These are phyloP conservation scores for Metalampra italica DNA, from an alignment of 2,888 invertebrate species.

Conservation along the genomic window DNA sequence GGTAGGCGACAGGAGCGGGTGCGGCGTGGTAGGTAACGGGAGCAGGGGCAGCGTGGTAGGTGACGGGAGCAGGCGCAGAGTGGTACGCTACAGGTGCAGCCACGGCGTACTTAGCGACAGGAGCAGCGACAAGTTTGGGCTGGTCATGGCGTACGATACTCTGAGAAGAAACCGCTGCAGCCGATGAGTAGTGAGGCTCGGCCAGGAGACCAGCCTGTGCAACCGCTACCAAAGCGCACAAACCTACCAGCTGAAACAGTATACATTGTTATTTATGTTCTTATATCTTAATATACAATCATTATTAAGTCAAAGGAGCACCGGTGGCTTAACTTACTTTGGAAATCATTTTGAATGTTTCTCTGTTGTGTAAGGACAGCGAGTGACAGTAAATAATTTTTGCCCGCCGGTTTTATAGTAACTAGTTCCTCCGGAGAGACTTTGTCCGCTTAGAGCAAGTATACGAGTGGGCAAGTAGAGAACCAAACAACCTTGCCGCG, in stretches of 20 bases:
- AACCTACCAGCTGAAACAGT: slow-evolving; percentile 37
- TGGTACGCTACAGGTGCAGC: slow-evolving; percentile 28
- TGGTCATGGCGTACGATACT: slow-evolving; percentile 57
- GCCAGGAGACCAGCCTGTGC: slow-evolving; percentile 51
- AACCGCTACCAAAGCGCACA: slow-evolving; percentile 48
- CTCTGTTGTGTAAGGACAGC: slow-evolving; percentile 29
- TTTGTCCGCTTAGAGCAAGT: slow-evolving; percentile 16
- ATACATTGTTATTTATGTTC: not conserved
- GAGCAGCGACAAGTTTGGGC: slow-evolving; percentile 14
- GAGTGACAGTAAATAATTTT: slow-evolving; percentile 21
- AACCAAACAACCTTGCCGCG: slow-evolving; percentile 29
- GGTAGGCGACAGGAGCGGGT: slow-evolving; percentile 22
- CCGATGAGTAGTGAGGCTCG: slow-evolving; percentile 48
- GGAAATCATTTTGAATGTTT: slow-evolving; percentile 47
- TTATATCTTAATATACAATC: not conserved
- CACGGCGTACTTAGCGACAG: slow-evolving; percentile 19
- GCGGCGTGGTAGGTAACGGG: slow-evolving; percentile 25
- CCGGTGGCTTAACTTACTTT: slow-evolving; percentile 40
- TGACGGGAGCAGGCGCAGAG: slow-evolving; percentile 21
- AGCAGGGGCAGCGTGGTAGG: slow-evolving; percentile 26
- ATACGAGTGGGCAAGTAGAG: slow-evolving; percentile 1
- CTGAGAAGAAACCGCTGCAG: slow-evolving; percentile 52
- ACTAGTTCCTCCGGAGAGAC: slow-evolving; percentile 10
- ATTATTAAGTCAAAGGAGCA: not conserved
- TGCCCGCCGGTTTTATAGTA: slow-evolving; percentile 31